phyloP scores from a whole-genome alignment of 1,140 invertebrate genomes.

The Eubasilissa regina region DNA sequence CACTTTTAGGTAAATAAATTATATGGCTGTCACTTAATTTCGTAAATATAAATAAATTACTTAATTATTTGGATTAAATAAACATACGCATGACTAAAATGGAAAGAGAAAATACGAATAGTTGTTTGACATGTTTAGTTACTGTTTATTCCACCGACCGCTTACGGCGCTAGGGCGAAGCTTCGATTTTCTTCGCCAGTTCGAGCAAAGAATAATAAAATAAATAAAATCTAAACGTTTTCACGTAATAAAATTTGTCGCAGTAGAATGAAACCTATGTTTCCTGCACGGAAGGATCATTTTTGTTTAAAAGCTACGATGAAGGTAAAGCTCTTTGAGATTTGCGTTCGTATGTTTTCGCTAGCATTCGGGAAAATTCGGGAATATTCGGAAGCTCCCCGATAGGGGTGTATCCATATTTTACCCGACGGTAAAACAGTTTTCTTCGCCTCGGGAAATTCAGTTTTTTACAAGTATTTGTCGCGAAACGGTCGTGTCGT shows the following conservation, averaged over 20 bases:
- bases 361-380: slow-evolving; percentile 20
- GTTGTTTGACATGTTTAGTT: slow-evolving; percentile 32
- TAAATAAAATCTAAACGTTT: not conserved
- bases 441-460: slow-evolving; percentile 9
- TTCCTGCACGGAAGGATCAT: not conserved
- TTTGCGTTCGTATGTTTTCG: slow-evolving; percentile 13
- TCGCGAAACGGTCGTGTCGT: slow-evolving; percentile 32
- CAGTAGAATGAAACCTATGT: slow-evolving; percentile 1
- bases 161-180: slow-evolving; percentile 22
- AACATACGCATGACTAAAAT: not conserved
- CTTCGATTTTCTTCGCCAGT: slow-evolving; percentile 42
- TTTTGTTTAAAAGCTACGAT: not conserved
- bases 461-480: slow-evolving; percentile 42
- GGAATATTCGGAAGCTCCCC: not conserved
- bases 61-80: slow-evolving; percentile 9
- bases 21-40: not conserved
- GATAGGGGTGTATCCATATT: slow-evolving; percentile 39
- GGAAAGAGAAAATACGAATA: not conserved
- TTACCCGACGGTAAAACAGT: slow-evolving; percentile 31
- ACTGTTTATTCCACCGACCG: slow-evolving; percentile 8
- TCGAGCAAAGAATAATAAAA: slow-evolving; percentile 11
- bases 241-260: not conserved
- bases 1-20: not conserved
- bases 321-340: slow-evolving; percentile 1
- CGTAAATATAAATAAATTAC: slow-evolving; percentile 3